These are phyloP conservation scores for Atethmia centrago DNA, from an alignment of 2,888 invertebrate species.

Conservation along the genomic window DNA sequence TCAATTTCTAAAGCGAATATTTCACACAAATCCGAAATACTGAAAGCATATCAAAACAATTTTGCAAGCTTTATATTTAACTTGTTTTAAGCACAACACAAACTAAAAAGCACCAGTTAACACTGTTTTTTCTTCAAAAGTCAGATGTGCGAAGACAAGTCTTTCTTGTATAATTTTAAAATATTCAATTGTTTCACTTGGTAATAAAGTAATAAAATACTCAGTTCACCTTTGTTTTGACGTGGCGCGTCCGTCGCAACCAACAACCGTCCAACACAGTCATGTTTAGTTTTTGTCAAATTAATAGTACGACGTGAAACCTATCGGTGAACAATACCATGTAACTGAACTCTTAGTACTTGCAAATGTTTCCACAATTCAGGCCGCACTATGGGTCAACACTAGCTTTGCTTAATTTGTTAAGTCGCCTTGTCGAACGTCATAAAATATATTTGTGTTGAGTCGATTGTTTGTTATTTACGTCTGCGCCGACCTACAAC, in stretches of 20 bases:
- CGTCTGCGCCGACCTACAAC: conserved; percentile 50
- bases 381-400: conserved; percentile 57
- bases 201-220: conserved; percentile 26
- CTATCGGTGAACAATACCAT: conserved; percentile 50
- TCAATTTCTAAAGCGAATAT: too few relatives aligned
- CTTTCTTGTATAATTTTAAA: neutral
- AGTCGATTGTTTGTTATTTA: conserved; percentile 45
- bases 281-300: conserved; percentile 46
- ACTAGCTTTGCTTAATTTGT: conserved; percentile 52
- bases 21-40: neutral
- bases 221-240: conserved; percentile 44
- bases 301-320: conserved; percentile 38
- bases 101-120: neutral
- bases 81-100: neutral
- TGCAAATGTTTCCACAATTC: conserved; percentile 58
- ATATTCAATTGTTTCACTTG: conserved; percentile 10
- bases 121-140: conserved; percentile 4
- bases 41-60: neutral
- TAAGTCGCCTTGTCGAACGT: conserved; percentile 47
- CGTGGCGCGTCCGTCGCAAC: conserved; percentile 27
- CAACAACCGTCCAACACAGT: conserved; percentile 25
- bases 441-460: conserved; percentile 56
- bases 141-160: neutral
- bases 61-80: too few relatives aligned
- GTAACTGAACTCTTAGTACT: conserved; percentile 50